Base-by-base conservation (phyloP, 2,797 vertebrate genomes). In the Cygnus olor region DNA sequence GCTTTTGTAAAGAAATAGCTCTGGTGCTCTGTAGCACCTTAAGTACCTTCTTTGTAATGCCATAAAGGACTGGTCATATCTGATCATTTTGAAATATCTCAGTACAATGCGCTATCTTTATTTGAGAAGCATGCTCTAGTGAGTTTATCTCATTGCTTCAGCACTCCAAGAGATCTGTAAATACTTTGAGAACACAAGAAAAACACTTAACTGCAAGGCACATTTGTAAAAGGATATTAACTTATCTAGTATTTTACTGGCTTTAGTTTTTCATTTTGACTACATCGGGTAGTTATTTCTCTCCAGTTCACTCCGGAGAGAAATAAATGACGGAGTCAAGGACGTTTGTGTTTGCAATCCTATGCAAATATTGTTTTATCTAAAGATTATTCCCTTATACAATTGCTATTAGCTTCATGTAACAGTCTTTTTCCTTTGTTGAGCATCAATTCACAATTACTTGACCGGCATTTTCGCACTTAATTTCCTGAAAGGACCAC, bases 401-500 rank as follows among this genome's bases (percentile, higher is more conserved):
- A 92, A 87, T 60, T 45, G 30, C n/a, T 21, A 14, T 40, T 63
- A 69, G 4, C 24, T 49, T 73, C 27, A 60, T 82, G 81, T 73
- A 90, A 49, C 25, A 32, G 17, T 25, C 7, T 47, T 83, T 69
- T 71, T 61, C 22, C 69, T 88, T 54, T 11, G 63, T 36, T 0
- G 1, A 69, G 19, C 60, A 44, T 73, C 24, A 6, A 4, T 70
- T 61, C 30, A 25, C 25, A 8, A 11, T 2, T 1, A 19, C 63
- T 90, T 88, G 68, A 80, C 0, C 30, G 24, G 28, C 40, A 11
- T 78, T 94, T 83, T 79, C 54, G 40, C 38, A 24, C 19, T 86
- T 65, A 51, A 77, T 73, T 88, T 53, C 85, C 58, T 53, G 44
- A 44, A 84, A 91, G 27, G 27, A 40, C 96, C 96, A 92, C 96